A percentile compares a stretch with the other conserved stretches of the same genome.
Conservation (phyloP, 2,888 invertebrate species). For the Drosophila infuscata region DNA sequence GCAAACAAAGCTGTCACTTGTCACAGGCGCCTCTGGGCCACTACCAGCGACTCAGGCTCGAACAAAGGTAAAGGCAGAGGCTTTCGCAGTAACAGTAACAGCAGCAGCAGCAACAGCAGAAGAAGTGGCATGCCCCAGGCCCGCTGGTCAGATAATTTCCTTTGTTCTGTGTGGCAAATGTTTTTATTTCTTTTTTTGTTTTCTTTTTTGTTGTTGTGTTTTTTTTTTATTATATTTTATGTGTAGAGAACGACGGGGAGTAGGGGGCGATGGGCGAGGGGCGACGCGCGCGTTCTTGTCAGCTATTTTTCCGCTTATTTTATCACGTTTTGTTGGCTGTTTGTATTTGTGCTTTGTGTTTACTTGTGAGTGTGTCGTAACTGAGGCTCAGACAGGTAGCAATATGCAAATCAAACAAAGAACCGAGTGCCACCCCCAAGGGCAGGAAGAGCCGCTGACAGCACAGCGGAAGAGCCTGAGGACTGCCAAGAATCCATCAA, state of each 20-base stretch:
- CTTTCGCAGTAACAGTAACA: neutral
- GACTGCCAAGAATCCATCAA: slow-evolving; percentile 48
- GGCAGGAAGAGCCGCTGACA: slow-evolving; percentile 42
- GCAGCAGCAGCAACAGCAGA: neutral
- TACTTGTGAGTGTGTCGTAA: slow-evolving; percentile 43
- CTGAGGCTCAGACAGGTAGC: slow-evolving; percentile 71
- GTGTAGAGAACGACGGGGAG: neutral
- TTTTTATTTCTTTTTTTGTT: slow-evolving; percentile 48
- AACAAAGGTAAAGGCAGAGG: slow-evolving; percentile 33
- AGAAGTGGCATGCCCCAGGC: slow-evolving; percentile 28
- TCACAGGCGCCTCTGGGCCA: slow-evolving; percentile 52
- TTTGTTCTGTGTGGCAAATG: slow-evolving; percentile 67
- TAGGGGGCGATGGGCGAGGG: neutral
- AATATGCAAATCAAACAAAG: slow-evolving; percentile 76
- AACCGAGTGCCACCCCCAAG: slow-evolving; percentile 29
- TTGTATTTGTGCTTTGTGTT: slow-evolving; percentile 48
- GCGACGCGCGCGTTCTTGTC: slow-evolving; percentile 44
- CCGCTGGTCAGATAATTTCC: slow-evolving; percentile 76
- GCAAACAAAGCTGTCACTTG: slow-evolving; percentile 77
- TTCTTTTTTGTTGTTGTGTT: slow-evolving; percentile 21
- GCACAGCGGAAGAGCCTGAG: slow-evolving; percentile 24
- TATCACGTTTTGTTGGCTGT: slow-evolving; percentile 63
- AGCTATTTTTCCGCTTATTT: slow-evolving; percentile 77
- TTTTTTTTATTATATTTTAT: slow-evolving; percentile 15
- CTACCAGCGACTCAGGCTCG: slow-evolving; percentile 7